phyloP scores from a whole-genome alignment of 2,797 vertebrate species.

The Pangasius sanitwongsei region DNA sequence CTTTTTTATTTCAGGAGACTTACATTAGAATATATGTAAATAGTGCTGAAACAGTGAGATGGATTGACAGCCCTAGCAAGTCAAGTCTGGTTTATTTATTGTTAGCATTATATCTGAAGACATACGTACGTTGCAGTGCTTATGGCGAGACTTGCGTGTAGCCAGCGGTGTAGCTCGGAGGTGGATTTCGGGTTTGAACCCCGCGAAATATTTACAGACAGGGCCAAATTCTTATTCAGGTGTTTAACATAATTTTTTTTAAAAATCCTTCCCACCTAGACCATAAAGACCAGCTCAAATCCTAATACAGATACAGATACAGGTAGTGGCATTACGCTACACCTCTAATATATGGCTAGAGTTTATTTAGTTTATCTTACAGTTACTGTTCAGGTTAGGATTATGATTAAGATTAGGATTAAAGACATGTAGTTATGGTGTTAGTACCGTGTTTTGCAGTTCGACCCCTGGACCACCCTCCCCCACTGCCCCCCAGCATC shows the following conservation, averaged over 20 bases:
- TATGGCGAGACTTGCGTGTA: not conserved
- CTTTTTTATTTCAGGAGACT: not conserved
- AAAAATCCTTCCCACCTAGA: too few relatives aligned
- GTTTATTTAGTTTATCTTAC: not conserved
- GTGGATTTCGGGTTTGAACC: not conserved
- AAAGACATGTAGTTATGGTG: not conserved
- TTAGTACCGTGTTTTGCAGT: conserved; percentile 23
- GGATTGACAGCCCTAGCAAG: not conserved
- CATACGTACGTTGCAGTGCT: not conserved
- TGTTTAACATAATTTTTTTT: not conserved
- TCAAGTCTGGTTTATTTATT: not conserved
- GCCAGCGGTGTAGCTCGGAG: not conserved
- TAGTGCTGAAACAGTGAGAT: not conserved
- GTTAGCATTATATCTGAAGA: not conserved
- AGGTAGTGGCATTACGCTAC: not conserved
- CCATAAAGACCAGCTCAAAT: not conserved
- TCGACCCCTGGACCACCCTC: conserved; percentile 74
- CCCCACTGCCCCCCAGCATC: conserved; percentile 87
- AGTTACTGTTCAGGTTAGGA: too few relatives aligned
- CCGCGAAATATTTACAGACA: not conserved
- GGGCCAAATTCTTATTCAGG: not conserved
- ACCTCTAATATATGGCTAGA: not conserved
- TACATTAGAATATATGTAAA: not conserved
- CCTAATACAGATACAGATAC: not conserved
- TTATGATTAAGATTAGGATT: conserved; percentile 34